Percentiles rank a stretch among this genome's conserved stretches.
Evolutionary conservation across 1,140 invertebrate species (phyloP).

Genomic region (Drosophila sp.): DNA sequence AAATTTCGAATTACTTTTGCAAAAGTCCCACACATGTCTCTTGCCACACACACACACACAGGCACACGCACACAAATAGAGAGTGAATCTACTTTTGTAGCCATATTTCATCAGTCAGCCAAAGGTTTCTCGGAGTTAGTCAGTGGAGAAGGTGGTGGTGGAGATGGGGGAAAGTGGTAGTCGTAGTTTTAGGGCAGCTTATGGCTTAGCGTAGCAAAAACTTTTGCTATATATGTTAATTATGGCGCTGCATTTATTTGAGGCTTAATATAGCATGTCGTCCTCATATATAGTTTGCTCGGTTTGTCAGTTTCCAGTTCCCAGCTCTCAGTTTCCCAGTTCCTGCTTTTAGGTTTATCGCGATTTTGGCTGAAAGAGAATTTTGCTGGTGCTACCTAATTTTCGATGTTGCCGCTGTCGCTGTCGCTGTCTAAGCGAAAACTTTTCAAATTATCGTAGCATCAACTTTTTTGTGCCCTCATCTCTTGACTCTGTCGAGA

Average conservation of each 20-base stretch:
- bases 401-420: conserved; percentile 33
- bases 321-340: conserved; percentile 25
- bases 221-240: conserved; percentile 83
- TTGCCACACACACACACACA: conserved; percentile 1
- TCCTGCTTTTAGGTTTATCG: conserved; percentile 31
- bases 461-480: conserved; percentile 68
- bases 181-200: conserved; percentile 49
- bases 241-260: conserved; percentile 80
- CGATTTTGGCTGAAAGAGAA: conserved; percentile 32
- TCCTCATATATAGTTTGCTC: conserved; percentile 57
- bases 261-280: conserved; percentile 78
- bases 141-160: neutral
- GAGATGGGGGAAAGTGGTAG: conserved; percentile 1
- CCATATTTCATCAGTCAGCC: conserved; percentile 49
- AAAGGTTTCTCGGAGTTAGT: conserved; percentile 2
- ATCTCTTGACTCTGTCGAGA: conserved; percentile 34
- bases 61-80: neutral
- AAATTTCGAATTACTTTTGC: conserved; percentile 54
- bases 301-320: conserved; percentile 42
- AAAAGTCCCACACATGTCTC: neutral
- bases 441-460: conserved; percentile 82
- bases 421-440: conserved; percentile 77
- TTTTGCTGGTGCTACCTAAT: conserved; percentile 19
- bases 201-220: conserved; percentile 60
- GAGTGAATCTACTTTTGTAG: conserved; percentile 38